phyloP scores from a whole-genome alignment of 1,140 invertebrate genomes.

The Diabrotica virgifera region DNA sequence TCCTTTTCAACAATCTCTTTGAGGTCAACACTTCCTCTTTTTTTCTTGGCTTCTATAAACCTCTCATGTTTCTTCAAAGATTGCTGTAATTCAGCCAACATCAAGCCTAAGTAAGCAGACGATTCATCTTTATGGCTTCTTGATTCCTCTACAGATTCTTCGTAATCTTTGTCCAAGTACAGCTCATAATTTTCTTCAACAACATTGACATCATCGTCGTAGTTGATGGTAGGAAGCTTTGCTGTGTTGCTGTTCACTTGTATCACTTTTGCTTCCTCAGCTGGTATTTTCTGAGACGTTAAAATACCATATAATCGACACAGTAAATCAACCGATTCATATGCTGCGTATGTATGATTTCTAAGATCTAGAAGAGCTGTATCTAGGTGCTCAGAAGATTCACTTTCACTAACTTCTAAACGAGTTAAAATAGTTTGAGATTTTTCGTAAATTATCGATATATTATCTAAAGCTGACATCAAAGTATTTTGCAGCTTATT shows the following conservation, averaged over 20 bases:
- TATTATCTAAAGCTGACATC: slow-evolving; percentile 22
- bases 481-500: slow-evolving; percentile 26
- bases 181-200: slow-evolving; percentile 31
- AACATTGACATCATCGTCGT: slow-evolving; percentile 23
- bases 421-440: slow-evolving; percentile 19
- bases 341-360: slow-evolving; percentile 28
- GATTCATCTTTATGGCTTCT: slow-evolving; percentile 14
- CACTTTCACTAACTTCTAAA: slow-evolving; percentile 16
- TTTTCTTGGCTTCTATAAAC: slow-evolving; percentile 28
- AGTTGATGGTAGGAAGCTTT: slow-evolving; percentile 15
- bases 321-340: slow-evolving; percentile 30
- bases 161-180: slow-evolving; percentile 19
- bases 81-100: slow-evolving; percentile 30
- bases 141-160: background rate
- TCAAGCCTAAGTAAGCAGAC: slow-evolving; percentile 24
- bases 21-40: slow-evolving; percentile 20
- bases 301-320: slow-evolving; percentile 31
- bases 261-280: background rate
- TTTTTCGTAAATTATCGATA: slow-evolving; percentile 30
- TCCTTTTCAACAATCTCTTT: slow-evolving; percentile 10
- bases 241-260: background rate
- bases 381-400: slow-evolving; percentile 16
- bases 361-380: slow-evolving; percentile 23
- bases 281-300: background rate
- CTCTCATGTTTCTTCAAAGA: slow-evolving; percentile 30